These are phyloP conservation scores for Cepaea nemoralis DNA, from an alignment of 1,140 invertebrate genomes.

Conservation along the genomic window DNA sequence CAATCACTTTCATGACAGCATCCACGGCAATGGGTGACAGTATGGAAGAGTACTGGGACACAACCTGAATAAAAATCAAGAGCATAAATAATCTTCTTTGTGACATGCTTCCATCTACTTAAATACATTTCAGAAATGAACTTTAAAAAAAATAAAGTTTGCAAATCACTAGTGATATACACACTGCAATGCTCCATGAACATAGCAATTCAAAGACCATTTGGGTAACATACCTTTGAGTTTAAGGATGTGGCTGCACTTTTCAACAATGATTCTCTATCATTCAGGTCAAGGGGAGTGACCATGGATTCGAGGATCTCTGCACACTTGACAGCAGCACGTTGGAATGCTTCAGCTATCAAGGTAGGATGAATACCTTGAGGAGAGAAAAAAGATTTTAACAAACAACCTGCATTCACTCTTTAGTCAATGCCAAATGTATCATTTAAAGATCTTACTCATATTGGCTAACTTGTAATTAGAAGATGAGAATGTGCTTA, in stretches of 20 bases:
- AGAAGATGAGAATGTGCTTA: no score
- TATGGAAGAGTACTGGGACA: slow-evolving; percentile 95
- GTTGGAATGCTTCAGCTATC: slow-evolving; percentile 97
- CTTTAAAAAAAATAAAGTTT: background rate
- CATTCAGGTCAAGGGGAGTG: slow-evolving; percentile 86
- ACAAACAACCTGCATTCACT: no score
- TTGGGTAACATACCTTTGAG: slow-evolving; percentile 85
- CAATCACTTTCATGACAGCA: slow-evolving; percentile 90
- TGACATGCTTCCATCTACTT: background rate
- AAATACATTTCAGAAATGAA: background rate
- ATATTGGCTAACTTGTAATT: no score
- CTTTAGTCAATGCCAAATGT: no score
- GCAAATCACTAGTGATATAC: no score
- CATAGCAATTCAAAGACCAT: no score
- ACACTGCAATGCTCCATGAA: background rate
- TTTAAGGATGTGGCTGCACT: slow-evolving; percentile 97
- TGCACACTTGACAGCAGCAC: slow-evolving; percentile 86
- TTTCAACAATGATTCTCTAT: slow-evolving; percentile 90
- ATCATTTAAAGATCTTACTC: no score
- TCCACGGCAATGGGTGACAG: slow-evolving; percentile 97
- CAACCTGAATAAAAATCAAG: slow-evolving; percentile 77
- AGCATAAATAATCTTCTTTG: no score
- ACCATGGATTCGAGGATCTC: slow-evolving; percentile 90
- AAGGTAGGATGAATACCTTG: slow-evolving; percentile 93
- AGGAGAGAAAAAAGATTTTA: slow-evolving; percentile 58